Evolutionary conservation across 2,888 invertebrate genomes (phyloP), one percentile per base, ranked within the genome.

Genomic region (Cremastobaeus sp.): DNA sequence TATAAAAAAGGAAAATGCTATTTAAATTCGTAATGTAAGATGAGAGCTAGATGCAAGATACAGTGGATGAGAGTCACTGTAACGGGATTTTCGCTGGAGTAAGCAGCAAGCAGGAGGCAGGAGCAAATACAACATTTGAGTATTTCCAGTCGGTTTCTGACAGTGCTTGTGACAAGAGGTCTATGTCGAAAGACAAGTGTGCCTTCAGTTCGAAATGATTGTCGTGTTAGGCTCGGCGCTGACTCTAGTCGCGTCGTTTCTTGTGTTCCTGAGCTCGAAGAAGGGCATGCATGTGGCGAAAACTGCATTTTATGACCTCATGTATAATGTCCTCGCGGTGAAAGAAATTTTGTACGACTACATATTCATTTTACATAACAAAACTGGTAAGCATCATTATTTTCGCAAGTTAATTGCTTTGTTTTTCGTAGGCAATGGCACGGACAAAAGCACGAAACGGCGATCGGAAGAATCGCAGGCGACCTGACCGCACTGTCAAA

Each of bases 291-390:
- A 68, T 50, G 35, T 48, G 1, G 45, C 54, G 2, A 64, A 59
- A 28, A 17, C 62, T 3, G 48, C 60, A 4, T 14, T 72, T 18
- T 76, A 69, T 21, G 68, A 64, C 11, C 15, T 76, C 54, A 65
- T 64, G 69, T 72, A 72, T 39, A 69, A 72, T 15, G 20, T 65
- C 4, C 48, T 76, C 12, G 75, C 71, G 21, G 65, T 64, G 11
- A 68, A 64, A 65, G 75, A 72, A 72, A 41, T 76, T 55, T 57
- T 71, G 18, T 65, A 48, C 37, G 69, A 72, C 48, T 69, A 71
- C 28, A 8, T 76, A n/a, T 64, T 65, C 15, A 50, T 65, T 37
- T 48, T 54, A 12, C 43, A 69, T 37, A 76, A 69, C 43, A 76
- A 76, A 57, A 75, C 75, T n/a, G 75, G 75, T 72, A 20, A 68